A percentile compares a stretch with the other conserved stretches of the same genome.
Evolutionary conservation across 2,888 invertebrate species (phyloP).

Genomic region (Strigamia maritima): DNA sequence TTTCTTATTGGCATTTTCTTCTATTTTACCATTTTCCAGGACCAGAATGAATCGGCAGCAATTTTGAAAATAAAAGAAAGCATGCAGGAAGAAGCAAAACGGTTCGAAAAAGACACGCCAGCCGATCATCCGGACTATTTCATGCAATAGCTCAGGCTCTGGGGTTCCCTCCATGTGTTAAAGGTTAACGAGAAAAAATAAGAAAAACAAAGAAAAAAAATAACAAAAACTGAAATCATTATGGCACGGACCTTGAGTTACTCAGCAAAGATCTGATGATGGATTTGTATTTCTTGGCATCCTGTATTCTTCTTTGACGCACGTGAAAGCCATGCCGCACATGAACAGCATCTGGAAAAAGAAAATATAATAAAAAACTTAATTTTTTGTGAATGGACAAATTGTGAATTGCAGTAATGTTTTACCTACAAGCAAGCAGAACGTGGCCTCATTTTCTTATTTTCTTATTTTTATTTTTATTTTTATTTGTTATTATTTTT

Average conservation of each 20-base stretch:
- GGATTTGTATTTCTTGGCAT: conserved; percentile 27
- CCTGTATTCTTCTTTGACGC: conserved; percentile 18
- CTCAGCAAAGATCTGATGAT: conserved; percentile 24
- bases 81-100: conserved; percentile 99
- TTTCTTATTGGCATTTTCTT: not conserved
- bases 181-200: not conserved
- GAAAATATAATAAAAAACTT: not conserved
- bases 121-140: conserved; percentile 88
- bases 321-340: conserved; percentile 16
- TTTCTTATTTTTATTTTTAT: not conserved
- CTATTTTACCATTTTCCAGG: conserved; percentile 55
- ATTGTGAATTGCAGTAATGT: not conserved
- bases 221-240: conserved; percentile 34
- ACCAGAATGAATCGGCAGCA: conserved; percentile 98
- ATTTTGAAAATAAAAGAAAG: conserved; percentile 99
- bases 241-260: conserved; percentile 25
- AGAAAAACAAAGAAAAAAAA: conserved; percentile 1
- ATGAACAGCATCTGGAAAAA: conserved; percentile 5
- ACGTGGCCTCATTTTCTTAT: not conserved
- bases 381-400: not conserved
- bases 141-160: conserved; percentile 71
- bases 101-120: conserved; percentile 90
- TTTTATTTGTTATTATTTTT: not conserved
- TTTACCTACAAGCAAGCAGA: conserved; percentile 5
- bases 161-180: conserved; percentile 16